These are phyloP conservation scores for Lochmaea crataegi DNA, from an alignment of 2,888 invertebrate genomes.

Conservation along the genomic window DNA sequence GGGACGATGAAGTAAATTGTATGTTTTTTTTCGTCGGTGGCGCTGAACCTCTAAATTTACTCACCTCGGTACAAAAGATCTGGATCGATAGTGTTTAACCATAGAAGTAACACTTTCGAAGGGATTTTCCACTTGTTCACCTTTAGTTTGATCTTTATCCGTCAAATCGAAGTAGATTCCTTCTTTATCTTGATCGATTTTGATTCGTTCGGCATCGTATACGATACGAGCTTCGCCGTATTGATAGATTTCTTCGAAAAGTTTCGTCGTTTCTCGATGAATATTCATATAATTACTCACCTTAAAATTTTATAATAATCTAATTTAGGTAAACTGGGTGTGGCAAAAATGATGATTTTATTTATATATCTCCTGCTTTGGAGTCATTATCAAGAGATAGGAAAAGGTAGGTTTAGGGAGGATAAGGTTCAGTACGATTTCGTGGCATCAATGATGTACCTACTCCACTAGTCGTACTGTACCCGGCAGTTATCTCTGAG, in stretches of 20 bases:
- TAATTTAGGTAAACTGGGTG: background rate
- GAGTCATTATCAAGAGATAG: no score
- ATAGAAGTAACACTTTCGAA: constrained; percentile 67
- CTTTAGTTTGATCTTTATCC: constrained; percentile 64
- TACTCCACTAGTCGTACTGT: no score
- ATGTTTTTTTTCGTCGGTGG: no score
- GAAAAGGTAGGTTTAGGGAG: no score
- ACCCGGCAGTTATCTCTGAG: no score
- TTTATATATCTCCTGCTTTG: no score
- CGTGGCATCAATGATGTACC: no score
- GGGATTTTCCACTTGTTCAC: constrained; percentile 63
- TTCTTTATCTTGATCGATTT: constrained; percentile 66
- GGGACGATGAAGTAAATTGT: no score
- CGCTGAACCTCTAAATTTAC: background rate
- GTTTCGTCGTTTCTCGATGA: constrained; percentile 70
- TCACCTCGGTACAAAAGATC: constrained; percentile 51
- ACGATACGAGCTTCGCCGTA: constrained; percentile 70
- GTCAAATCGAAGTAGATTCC: constrained; percentile 68
- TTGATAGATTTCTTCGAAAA: constrained; percentile 70
- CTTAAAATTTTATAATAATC: constrained; percentile 58
- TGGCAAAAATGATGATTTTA: background rate
- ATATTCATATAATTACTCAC: constrained; percentile 70
- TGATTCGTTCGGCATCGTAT: constrained; percentile 70
- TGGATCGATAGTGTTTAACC: constrained; percentile 68
- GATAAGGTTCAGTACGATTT: no score